Percentiles rank a stretch among this genome's conserved stretches.
Conservation (phyloP, 2,797 vertebrate genomes). For the Spheniscus humboldti region DNA sequence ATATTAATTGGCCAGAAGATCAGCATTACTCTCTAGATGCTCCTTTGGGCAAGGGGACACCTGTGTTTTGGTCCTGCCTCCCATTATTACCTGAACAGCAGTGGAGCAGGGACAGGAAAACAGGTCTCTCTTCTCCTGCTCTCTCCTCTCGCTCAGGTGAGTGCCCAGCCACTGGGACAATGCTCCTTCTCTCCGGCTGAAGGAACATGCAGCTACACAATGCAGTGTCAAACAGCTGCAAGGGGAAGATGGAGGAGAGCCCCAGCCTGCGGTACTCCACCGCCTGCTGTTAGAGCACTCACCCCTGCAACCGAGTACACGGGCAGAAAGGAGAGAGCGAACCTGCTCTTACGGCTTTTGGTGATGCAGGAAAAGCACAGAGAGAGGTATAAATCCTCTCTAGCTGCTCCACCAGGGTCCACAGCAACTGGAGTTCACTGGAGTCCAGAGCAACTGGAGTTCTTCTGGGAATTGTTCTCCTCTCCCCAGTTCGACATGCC, state of each 20-base stretch:
- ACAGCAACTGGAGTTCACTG: background rate
- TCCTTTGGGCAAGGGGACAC: background rate
- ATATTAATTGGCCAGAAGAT: background rate
- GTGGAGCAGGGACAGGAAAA: background rate
- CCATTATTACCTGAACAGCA: background rate
- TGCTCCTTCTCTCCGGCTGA: background rate
- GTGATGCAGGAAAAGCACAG: background rate
- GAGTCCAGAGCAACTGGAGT: background rate
- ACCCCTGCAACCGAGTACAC: background rate
- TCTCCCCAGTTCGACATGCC: background rate
- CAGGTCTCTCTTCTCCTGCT: background rate
- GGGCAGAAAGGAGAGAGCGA: background rate
- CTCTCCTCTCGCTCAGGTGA: background rate
- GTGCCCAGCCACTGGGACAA: accelerated
- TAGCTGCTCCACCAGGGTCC: background rate
- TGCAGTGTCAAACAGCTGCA: background rate
- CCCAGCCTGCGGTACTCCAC: background rate
- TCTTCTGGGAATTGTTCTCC: background rate
- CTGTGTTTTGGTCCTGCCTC: background rate
- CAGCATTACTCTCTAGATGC: background rate
- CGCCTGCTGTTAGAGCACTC: background rate
- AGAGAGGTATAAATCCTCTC: background rate
- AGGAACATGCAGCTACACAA: background rate
- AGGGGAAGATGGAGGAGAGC: background rate
- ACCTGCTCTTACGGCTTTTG: background rate